Evolutionary conservation across 2,113 vertebrate genomes (phyloP).

Genomic region (Menura novaehollandiae): DNA sequence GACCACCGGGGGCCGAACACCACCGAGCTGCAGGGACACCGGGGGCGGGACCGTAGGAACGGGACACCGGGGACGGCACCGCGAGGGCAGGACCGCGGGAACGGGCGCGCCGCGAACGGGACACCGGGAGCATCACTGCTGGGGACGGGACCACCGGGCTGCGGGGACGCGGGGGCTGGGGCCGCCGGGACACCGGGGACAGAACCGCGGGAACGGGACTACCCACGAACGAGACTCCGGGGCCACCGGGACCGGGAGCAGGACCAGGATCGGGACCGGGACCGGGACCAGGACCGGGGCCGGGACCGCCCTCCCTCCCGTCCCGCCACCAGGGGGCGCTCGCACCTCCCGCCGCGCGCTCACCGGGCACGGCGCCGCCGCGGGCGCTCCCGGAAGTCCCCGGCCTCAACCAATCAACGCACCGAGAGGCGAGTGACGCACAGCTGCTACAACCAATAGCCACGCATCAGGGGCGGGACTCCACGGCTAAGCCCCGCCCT

Average conservation of each 20-base stretch:
- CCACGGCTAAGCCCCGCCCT: neutral
- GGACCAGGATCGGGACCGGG: neutral
- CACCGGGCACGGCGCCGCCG: neutral
- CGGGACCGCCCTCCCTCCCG: neutral
- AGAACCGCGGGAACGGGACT: neutral
- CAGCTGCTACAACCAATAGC: rapidly evolving
- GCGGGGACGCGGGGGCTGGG: neutral
- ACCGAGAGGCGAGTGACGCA: rapidly evolving
- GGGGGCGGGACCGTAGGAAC: neutral
- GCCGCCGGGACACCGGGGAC: neutral
- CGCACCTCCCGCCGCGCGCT: neutral
- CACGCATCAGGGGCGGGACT: rapidly evolving
- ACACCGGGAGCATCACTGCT: neutral
- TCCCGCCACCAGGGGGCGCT: neutral
- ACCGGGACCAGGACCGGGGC: neutral
- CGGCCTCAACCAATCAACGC: neutral
- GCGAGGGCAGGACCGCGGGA: neutral
- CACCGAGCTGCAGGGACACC: neutral
- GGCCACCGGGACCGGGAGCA: neutral
- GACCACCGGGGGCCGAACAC: too few relatives aligned
- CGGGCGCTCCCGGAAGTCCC: neutral
- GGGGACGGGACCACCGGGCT: neutral
- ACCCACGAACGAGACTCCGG: neutral
- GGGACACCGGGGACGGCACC: neutral
- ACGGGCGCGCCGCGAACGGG: neutral